Evolutionary conservation across 1,140 invertebrate genomes (phyloP), one percentile per base, ranked within the genome.

Genomic region (Apolygus lucorum): DNA sequence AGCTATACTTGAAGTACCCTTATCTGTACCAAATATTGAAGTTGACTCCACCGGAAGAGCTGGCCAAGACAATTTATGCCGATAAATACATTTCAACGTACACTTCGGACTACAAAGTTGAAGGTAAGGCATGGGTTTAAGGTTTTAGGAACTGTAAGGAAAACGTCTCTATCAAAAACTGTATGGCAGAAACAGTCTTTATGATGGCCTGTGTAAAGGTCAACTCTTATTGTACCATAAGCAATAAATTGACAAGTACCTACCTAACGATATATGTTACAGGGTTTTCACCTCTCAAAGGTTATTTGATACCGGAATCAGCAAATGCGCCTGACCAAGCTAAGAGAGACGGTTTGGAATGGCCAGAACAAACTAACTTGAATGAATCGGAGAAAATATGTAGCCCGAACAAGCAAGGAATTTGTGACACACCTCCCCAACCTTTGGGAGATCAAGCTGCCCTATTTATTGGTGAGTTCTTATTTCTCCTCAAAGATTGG

Each of bases 1-100:
- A 72, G 71, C 62, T 72, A 25, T 72, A 70, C 28, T 27, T 54
- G 22, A 72, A 72, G 62, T 72, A 70, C 29, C 71, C 71, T n/a
- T 72, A 72, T 59, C 68, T 72, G 49, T 68, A 70, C 63, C 52
- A 69, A 21, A 52, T 72, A n/a, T 52, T 72, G 26, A 64, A 67
- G 21, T 27, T 65, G n/a, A 70, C 63, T 21, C 63, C 68, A 2
- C 52, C 71, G 4, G 68, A 72, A 70, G 68, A 72, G 65, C 29
- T 72, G 52, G 63, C 67, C 1, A 69, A 69, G 29, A 66, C 25
- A 1, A 28, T 70, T 24, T 28, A 66, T 22, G 34, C 17, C 22
- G 71, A 72, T 28, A 72, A 67, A 67, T 70, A 65, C 29, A 21
- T 49, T 59, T 24, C 71, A 27, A 72, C 71, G 2, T 72, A 72